A percentile compares a stretch with the other conserved stretches of the same genome.
These are phyloP conservation scores for Piscicola geometra DNA, from an alignment of 2,888 invertebrate species.

Conservation along the genomic window DNA sequence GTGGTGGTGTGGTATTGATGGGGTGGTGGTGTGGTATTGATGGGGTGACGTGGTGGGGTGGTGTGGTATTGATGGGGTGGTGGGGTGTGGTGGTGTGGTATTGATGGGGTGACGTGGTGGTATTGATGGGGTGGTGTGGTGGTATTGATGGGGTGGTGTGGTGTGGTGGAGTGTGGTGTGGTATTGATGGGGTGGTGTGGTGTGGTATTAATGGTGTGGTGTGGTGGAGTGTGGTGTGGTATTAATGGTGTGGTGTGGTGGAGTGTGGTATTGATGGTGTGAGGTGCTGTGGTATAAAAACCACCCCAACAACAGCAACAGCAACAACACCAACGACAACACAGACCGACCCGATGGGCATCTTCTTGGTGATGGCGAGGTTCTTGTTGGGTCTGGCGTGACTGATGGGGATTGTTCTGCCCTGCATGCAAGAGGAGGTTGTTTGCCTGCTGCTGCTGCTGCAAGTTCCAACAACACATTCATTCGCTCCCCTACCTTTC, in stretches of 20 bases:
- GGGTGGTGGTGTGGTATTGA: not conserved
- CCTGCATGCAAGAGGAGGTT: slow-evolving; percentile 54
- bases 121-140: not conserved
- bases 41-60: not conserved
- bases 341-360: slow-evolving; percentile 77
- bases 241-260: too few relatives aligned
- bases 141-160: not conserved
- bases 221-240: too few relatives aligned
- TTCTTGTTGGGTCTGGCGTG: slow-evolving; percentile 87
- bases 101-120: not conserved
- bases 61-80: too few relatives aligned
- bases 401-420: slow-evolving; percentile 82
- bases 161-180: too few relatives aligned
- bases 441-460: too few relatives aligned
- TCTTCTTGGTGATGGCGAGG: slow-evolving; percentile 78
- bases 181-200: too few relatives aligned
- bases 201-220: not conserved
- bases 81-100: not conserved
- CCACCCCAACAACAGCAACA: too few relatives aligned
- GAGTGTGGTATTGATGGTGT: too few relatives aligned
- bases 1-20: slow-evolving; percentile 55
- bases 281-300: too few relatives aligned
- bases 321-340: too few relatives aligned
- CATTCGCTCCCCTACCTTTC: not conserved
- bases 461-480: not conserved